phyloP scores from a whole-genome alignment of 53 echinoderm and acorn worm genomes.

The Holothuria scabra region DNA sequence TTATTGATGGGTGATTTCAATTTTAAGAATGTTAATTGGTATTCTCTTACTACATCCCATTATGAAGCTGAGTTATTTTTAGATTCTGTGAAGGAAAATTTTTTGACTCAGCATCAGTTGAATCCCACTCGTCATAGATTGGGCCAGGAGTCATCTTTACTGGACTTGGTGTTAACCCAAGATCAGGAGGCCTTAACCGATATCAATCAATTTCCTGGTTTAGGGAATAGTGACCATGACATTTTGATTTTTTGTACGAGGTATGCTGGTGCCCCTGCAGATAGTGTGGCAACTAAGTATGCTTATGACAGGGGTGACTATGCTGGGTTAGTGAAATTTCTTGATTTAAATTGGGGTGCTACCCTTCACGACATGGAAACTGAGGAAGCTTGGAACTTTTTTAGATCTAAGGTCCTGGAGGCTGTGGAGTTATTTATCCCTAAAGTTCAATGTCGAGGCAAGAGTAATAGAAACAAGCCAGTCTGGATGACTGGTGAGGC shows the following conservation, averaged over 20 bases:
- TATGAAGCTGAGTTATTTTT: background rate
- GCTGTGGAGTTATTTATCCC: constrained; percentile 10
- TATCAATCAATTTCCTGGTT: constrained; percentile 6
- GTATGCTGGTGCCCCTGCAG: background rate
- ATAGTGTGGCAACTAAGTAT: background rate
- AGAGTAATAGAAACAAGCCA: background rate
- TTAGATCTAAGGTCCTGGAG: too few species aligned
- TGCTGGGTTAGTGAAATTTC: background rate
- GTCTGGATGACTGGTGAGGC: constrained; percentile 13
- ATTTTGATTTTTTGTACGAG: background rate
- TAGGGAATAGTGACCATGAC: constrained; percentile 33
- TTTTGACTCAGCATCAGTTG: background rate
- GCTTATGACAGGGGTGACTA: constrained; percentile 34
- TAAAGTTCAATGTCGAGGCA: background rate
- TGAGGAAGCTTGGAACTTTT: too few species aligned
- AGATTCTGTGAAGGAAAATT: constrained; percentile 11
- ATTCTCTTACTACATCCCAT: background rate
- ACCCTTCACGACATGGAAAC: background rate
- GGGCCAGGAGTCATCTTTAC: constrained; percentile 20
- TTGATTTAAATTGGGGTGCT: background rate
- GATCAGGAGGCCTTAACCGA: background rate
- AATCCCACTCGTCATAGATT: constrained; percentile 7
- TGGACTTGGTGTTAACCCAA: constrained; percentile 42
- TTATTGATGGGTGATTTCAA: too few species aligned
- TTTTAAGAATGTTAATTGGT: constrained; percentile 8